These are phyloP conservation scores for Folsomia candida DNA, from an alignment of 2,888 invertebrate species.

Conservation along the genomic window DNA sequence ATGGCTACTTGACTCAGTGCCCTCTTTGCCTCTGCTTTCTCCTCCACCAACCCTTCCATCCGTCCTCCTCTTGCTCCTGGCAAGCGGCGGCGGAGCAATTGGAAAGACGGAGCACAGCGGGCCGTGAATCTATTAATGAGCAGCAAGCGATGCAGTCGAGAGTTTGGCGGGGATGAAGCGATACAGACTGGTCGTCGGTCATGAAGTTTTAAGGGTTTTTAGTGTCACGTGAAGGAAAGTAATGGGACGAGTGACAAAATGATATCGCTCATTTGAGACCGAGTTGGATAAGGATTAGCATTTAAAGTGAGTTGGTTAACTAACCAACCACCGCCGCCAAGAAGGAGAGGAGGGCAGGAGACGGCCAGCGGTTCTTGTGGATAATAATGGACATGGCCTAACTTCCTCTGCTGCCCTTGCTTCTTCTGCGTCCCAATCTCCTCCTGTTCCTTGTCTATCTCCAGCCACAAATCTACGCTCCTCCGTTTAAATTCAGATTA, in stretches of 20 bases:
- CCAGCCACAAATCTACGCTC: not conserved
- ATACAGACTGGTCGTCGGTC: not conserved
- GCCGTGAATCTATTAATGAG: not conserved
- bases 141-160: not conserved
- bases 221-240: too few species aligned
- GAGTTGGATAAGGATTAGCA: constrained; percentile 39
- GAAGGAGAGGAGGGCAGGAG: not conserved
- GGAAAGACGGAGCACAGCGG: not conserved
- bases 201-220: too few species aligned
- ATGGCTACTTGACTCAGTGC: not conserved
- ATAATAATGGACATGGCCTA: not conserved
- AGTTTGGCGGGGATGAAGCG: not conserved
- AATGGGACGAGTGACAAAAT: constrained; percentile 7
- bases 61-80: not conserved
- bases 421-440: not conserved
- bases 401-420: not conserved
- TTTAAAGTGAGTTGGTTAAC: constrained; percentile 32
- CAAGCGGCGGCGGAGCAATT: not conserved
- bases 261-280: constrained; percentile 38
- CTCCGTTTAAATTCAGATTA: constrained; percentile 1
- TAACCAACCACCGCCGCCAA: not conserved
- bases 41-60: too few species aligned
- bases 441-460: not conserved
- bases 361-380: not conserved
- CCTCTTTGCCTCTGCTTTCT: too few species aligned